These are phyloP conservation scores for Liodrosophila aerea DNA, from an alignment of 2,888 invertebrate genomes.

Conservation along the genomic window DNA sequence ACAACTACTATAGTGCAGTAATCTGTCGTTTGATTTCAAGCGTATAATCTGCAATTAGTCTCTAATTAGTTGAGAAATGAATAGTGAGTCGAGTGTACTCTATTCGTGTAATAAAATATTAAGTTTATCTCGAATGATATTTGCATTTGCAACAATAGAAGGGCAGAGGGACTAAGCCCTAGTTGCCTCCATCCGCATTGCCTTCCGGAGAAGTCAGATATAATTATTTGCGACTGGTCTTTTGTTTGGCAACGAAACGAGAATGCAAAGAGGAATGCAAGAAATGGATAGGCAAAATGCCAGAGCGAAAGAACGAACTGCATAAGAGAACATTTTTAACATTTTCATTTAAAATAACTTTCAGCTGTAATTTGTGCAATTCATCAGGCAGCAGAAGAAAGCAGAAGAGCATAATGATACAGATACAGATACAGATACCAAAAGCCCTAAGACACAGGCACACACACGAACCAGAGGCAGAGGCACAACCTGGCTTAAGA, in stretches of 20 bases:
- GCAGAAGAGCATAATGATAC: background rate
- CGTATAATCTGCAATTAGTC: constrained; percentile 3
- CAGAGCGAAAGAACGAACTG: constrained; percentile 4
- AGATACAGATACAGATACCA: background rate
- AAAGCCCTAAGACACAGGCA: background rate
- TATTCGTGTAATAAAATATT: no score
- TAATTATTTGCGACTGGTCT: constrained; percentile 15
- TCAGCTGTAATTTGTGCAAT: constrained; percentile 58
- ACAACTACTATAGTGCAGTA: background rate
- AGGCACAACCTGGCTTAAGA: constrained; percentile 25
- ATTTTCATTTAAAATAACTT: constrained; percentile 59
- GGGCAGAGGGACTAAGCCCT: background rate
- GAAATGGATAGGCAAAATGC: constrained; percentile 6
- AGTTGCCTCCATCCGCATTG: background rate
- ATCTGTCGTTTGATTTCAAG: constrained; percentile 3
- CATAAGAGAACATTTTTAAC: constrained; percentile 32
- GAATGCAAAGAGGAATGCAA: constrained; percentile 9
- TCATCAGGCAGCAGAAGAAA: constrained; percentile 40
- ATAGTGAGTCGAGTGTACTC: no score
- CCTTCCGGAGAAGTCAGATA: background rate
- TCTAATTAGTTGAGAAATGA: constrained; percentile 11
- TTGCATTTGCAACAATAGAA: no score
- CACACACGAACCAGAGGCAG: constrained; percentile 9
- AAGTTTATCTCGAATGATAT: no score
- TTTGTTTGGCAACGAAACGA: constrained; percentile 5